Evolutionary conservation across 2,113 vertebrate genomes (phyloP), one percentile per base, ranked within the genome.

Genomic region (Lontra canadensis): DNA sequence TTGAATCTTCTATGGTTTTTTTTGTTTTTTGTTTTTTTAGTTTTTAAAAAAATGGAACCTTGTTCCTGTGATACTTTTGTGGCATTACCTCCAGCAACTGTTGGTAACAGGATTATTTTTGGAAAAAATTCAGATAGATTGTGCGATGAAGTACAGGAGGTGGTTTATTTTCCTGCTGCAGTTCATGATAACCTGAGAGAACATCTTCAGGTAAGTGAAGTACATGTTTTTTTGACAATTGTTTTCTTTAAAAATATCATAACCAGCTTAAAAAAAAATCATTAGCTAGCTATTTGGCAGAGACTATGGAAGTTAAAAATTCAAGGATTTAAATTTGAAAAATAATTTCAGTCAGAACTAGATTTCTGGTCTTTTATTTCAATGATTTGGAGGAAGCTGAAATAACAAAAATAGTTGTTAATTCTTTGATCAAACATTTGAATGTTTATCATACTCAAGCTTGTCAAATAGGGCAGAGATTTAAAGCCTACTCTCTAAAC

Each of bases 111-210:
- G 42, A 98, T 99, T 80, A 98, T 99, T 90, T 99, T 99, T 98
- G 99, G 99, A 63, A 99, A 99, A 98, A 99, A 99, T 98, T 99
- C 99, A 11, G 99, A 99, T 98, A 99, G 99, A 97, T 99, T 99
- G 21, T 99, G 98, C 34, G 99, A 99, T 98, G 99, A 99, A 98
- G 99, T 99, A 88, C 99, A 99, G 96, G 99, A 99, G 98, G 98
- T 99, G 59, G 98, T 99, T 61, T 99, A 99, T 97, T 99, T 99
- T 95, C 99, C 99, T 96, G 98, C 99, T 87, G 98, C 94, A 85
- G 92, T 97, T 90, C 98, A 99, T 95, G 73, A 96, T 94, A 92
- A 34, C 11, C 82, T 97, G 65, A 99, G 96, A 91, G 97, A 98
- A 73, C 98, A 92, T 95, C 98, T 99, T 69, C 99, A 99, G 99